Percentiles rank a stretch among this genome's conserved stretches.
Conservation (phyloP, 2,888 invertebrate genomes). For the Acronicta aceris region DNA sequence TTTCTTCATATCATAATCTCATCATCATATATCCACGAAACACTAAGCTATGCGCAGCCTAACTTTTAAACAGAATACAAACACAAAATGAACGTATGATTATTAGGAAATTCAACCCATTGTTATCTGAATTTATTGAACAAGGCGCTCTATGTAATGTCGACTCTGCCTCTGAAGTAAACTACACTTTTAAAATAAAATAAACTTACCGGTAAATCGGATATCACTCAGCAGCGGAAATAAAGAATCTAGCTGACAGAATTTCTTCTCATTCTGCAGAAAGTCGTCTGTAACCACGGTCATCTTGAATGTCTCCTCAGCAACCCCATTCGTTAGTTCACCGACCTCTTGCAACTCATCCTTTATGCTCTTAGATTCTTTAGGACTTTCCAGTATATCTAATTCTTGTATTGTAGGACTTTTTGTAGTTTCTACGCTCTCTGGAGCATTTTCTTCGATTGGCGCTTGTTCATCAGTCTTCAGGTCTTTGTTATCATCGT, state of each 20-base stretch:
- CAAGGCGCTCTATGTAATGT: too few relatives aligned
- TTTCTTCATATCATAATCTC: too few relatives aligned
- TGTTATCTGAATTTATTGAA: too few relatives aligned
- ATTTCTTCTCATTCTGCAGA: conserved; percentile 86
- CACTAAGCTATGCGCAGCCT: too few relatives aligned
- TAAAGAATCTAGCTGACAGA: conserved; percentile 77
- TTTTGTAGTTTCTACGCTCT: conserved; percentile 41
- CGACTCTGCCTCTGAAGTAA: too few relatives aligned
- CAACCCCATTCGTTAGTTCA: conserved; percentile 59
- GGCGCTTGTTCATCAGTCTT: conserved; percentile 55
- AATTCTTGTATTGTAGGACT: conserved; percentile 46
- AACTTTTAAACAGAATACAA: too few relatives aligned
- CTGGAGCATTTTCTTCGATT: conserved; percentile 35
- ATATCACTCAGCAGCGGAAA: conserved; percentile 82
- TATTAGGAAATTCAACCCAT: too few relatives aligned
- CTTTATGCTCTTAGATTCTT: conserved; percentile 49
- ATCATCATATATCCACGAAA: too few relatives aligned
- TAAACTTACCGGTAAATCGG: conserved; percentile 81
- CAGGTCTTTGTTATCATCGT: conserved; percentile 73
- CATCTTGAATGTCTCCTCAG: conserved; percentile 63
- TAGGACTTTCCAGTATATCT: conserved; percentile 47
- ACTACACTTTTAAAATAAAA: neutral
- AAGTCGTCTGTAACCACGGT: conserved; percentile 78
- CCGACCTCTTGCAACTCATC: conserved; percentile 49
- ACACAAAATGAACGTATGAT: too few relatives aligned